phyloP scores from a whole-genome alignment of 2,888 invertebrate species.

The Oscheius sp. region DNA sequence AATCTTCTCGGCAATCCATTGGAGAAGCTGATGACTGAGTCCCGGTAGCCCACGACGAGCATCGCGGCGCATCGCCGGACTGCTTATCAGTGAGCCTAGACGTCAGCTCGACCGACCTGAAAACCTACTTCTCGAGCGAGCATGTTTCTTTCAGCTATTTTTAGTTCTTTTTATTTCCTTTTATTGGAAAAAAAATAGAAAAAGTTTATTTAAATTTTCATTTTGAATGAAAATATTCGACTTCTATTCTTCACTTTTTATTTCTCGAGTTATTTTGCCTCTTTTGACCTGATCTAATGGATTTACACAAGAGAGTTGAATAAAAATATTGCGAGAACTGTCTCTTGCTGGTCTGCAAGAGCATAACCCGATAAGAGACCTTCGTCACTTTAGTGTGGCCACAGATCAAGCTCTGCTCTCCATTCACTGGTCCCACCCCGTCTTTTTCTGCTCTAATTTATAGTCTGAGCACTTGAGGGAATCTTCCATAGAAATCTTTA shows the following conservation, averaged over 20 bases:
- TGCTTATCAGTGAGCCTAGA: neutral
- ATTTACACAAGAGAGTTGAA: no score
- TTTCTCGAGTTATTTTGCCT: neutral
- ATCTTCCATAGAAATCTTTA: no score
- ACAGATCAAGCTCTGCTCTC: neutral
- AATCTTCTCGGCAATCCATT: conserved; percentile 45
- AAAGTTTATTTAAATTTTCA: no score
- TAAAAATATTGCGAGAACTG: no score
- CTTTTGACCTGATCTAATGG: neutral
- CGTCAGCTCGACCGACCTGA: neutral
- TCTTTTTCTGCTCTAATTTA: neutral
- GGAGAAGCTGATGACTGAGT: conserved; percentile 28
- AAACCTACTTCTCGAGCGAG: no score
- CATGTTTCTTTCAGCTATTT: no score
- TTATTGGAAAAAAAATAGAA: no score
- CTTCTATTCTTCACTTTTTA: no score
- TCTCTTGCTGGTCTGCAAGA: neutral
- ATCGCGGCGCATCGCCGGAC: conserved; percentile 8
- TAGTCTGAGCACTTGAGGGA: no score
- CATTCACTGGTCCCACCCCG: no score
- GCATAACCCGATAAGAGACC: neutral
- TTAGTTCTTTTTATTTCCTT: no score
- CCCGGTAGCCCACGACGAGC: conserved; percentile 17
- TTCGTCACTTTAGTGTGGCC: neutral
- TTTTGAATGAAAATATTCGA: no score